A percentile compares a stretch with the other conserved stretches of the same genome.
These are phyloP conservation scores for Tetrao urogallus DNA, from an alignment of 2,113 vertebrate species.

Conservation along the genomic window DNA sequence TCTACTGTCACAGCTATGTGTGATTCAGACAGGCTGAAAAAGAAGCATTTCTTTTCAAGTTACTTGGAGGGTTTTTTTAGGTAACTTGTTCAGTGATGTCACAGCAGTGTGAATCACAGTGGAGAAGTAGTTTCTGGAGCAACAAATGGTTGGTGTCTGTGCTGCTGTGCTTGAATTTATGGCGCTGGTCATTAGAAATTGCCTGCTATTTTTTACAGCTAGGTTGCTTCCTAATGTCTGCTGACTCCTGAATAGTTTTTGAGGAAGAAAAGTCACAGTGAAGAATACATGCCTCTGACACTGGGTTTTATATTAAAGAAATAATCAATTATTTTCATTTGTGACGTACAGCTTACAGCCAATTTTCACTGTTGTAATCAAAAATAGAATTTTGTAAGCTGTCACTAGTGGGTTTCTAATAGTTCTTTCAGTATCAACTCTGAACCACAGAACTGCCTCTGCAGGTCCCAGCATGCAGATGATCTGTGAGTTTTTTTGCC, in stretches of 20 bases:
- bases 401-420: background rate
- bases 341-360: background rate
- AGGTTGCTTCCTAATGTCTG: background rate
- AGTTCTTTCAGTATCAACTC: background rate
- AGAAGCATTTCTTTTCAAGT: background rate
- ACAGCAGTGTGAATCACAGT: background rate
- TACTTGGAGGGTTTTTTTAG: background rate
- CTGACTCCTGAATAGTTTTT: background rate
- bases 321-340: background rate
- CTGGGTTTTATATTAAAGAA: background rate
- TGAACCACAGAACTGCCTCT: background rate
- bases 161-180: background rate
- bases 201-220: background rate
- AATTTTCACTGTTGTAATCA: background rate
- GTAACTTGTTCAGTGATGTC: background rate
- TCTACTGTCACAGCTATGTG: slow-evolving; percentile 7
- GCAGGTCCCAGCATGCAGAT: background rate
- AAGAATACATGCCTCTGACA: background rate
- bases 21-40: slow-evolving; percentile 52
- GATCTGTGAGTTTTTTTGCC: background rate
- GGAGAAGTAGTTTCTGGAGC: background rate
- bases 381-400: background rate
- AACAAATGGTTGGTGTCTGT: background rate
- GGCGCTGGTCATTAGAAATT: background rate
- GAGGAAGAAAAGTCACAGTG: background rate